These are phyloP conservation scores for Galagoides demidoff DNA, from an alignment of 2,797 vertebrate species.

Conservation along the genomic window DNA sequence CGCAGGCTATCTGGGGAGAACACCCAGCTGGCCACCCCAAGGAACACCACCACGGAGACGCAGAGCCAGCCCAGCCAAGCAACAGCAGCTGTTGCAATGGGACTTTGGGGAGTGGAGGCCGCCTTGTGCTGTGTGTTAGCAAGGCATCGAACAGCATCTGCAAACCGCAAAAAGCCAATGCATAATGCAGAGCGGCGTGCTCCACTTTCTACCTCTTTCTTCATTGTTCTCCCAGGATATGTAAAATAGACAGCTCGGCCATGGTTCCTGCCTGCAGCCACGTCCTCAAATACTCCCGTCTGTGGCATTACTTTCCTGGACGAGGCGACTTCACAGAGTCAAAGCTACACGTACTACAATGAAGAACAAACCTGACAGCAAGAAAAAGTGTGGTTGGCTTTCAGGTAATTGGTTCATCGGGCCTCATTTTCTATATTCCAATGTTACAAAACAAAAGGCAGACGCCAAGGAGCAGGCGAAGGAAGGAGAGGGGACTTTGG, in stretches of 20 bases:
- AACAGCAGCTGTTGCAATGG: slow-evolving; percentile 70
- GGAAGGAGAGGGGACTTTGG: not conserved
- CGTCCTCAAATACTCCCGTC: not conserved
- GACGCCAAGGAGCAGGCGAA: not conserved
- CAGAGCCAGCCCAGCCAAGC: slow-evolving; percentile 33
- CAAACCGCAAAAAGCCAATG: not conserved
- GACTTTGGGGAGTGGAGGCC: slow-evolving; percentile 50
- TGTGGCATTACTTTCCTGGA: not conserved
- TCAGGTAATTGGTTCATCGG: not conserved
- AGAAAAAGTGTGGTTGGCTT: not conserved
- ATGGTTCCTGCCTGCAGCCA: not conserved
- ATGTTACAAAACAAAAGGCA: not conserved
- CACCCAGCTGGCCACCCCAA: slow-evolving; percentile 62
- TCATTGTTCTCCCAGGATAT: slow-evolving; percentile 24
- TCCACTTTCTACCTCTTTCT: not conserved
- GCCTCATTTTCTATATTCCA: not conserved
- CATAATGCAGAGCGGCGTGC: not conserved
- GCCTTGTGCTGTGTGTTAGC: not conserved
- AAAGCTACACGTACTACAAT: not conserved
- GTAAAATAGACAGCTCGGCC: not conserved
- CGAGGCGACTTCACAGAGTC: not conserved
- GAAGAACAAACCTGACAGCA: too few relatives aligned
- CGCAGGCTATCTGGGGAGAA: slow-evolving; percentile 56
- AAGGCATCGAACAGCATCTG: slow-evolving; percentile 61
- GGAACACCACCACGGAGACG: not conserved